Conservation (phyloP, 30 jellyfish, hydroid and myxozoan species). For the Cassiopea andromeda region DNA sequence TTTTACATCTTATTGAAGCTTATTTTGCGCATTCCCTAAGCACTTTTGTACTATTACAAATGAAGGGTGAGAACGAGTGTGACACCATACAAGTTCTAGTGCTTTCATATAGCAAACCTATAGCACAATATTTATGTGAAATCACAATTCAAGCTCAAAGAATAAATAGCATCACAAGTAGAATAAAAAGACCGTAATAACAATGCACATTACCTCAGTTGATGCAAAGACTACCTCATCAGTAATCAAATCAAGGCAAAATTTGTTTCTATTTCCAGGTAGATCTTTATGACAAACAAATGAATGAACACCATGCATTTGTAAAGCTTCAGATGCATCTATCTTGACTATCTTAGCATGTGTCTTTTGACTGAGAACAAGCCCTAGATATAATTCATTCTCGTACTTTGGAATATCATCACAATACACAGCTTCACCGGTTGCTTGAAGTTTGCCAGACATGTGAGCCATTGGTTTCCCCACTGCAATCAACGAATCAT, state of each 20-base stretch:
- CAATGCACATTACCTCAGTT: constrained; percentile 9
- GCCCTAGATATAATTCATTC: constrained; percentile 52
- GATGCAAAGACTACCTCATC: constrained; percentile 57
- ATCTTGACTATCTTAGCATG: constrained; percentile 42
- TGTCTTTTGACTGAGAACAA: constrained; percentile 61
- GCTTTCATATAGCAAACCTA: neutral
- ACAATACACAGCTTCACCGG: constrained; percentile 65
- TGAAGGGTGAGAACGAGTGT: too few species aligned
- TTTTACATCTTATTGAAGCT: too few species aligned
- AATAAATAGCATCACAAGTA: neutral
- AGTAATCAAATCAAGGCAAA: neutral
- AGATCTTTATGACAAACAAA: constrained; percentile 57
- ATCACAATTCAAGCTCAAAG: neutral
- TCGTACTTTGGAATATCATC: constrained; percentile 56
- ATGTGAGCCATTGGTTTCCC: constrained; percentile 37
- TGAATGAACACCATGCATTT: constrained; percentile 44
- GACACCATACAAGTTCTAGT: too few species aligned
- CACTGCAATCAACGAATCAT: neutral
- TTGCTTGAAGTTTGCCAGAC: constrained; percentile 44
- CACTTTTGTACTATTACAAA: neutral
- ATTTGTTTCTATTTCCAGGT: constrained; percentile 34
- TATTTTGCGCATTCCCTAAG: neutral
- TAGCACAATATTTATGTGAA: neutral
- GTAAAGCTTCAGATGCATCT: constrained; percentile 45
- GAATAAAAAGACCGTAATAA: neutral